Evolutionary conservation across 1,140 invertebrate species (phyloP), one percentile per base, ranked within the genome.

Genomic region (Physella acuta): DNA sequence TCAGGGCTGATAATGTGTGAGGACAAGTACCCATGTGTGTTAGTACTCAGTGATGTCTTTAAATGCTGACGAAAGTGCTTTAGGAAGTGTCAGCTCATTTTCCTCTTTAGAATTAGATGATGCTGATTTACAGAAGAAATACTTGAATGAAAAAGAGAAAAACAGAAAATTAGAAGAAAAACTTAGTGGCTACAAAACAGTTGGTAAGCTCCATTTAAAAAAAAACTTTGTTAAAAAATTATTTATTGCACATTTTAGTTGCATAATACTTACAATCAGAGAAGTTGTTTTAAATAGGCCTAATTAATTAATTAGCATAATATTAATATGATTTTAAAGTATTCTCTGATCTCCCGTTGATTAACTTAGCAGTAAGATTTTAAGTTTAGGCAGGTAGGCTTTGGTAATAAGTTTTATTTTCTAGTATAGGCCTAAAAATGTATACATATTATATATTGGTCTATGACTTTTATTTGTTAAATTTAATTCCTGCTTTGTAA

Each of bases 121-220:
- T n/a, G n/a, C 11, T 14, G 44, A 49, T 14, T n/a, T n/a, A n/a
- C n/a, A n/a, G n/a, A n/a, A n/a, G n/a, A 52, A 52, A 52, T 33
- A 17, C n/a, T 16, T 17, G 20, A n/a, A 3, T 14, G 44, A 64
- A 52, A 37, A 53, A 28, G 62, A 51, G 24, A 64, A 64, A 36
- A 52, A 24, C 30, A 11, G 17, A 34, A 64, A 64, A 34, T 20
- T 64, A 4, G 16, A 51, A 37, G 62, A 64, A 49, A 64, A 64
- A 53, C 30, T 64, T 51, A 30, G 26, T 3, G 62, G 62, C 16
- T 64, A 64, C 49, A 53, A 36, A 33, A 52, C 62, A 3, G 62
- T 64, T 51, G 62, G 62, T 64, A 52, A 31, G 62, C 52, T n/a
- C n/a, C n/a, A n/a, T 34, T 37, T 3, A 33, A 16, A n/a, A n/a